These are phyloP conservation scores for Tiphia femorata DNA, from an alignment of 2,888 invertebrate genomes.

Conservation along the genomic window DNA sequence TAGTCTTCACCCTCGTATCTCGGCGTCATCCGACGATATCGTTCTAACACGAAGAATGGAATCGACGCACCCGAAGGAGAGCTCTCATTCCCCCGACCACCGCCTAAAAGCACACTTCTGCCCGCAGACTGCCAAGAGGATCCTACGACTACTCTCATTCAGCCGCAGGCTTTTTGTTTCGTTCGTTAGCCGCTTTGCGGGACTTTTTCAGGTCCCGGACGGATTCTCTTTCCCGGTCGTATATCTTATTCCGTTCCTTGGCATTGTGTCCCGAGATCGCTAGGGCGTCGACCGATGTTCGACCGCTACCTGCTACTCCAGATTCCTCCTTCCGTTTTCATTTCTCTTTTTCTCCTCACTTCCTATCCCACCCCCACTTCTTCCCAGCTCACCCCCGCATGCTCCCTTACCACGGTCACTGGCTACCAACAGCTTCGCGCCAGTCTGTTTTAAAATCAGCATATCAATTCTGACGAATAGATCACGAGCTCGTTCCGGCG, in stretches of 20 bases:
- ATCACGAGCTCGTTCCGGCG: too few species aligned
- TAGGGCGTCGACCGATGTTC: slow-evolving; percentile 47
- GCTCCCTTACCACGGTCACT: neutral
- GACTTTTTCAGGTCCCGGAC: slow-evolving; percentile 45
- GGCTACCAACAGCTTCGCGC: neutral
- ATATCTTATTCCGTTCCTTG: slow-evolving; percentile 54
- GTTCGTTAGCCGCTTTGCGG: slow-evolving; percentile 47
- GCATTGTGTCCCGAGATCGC: slow-evolving; percentile 39
- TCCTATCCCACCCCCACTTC: neutral
- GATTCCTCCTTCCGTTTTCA: slow-evolving; percentile 45
- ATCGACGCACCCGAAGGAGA: too few species aligned
- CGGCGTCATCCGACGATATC: too few species aligned
- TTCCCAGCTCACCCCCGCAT: neutral
- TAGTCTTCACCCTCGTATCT: too few species aligned
- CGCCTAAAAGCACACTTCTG: too few species aligned
- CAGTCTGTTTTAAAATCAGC: neutral
- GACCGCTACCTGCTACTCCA: slow-evolving; percentile 60
- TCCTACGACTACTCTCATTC: slow-evolving; percentile 35
- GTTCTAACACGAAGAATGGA: too few species aligned
- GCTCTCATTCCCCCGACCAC: too few species aligned
- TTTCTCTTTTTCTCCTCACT: slow-evolving; percentile 19
- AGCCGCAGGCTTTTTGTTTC: slow-evolving; percentile 35
- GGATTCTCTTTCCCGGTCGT: slow-evolving; percentile 48
- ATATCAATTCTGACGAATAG: too few species aligned
- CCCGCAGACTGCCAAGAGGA: slow-evolving; percentile 11